Conservation (phyloP, 2,888 invertebrate species). For the Oligia latruncula region DNA sequence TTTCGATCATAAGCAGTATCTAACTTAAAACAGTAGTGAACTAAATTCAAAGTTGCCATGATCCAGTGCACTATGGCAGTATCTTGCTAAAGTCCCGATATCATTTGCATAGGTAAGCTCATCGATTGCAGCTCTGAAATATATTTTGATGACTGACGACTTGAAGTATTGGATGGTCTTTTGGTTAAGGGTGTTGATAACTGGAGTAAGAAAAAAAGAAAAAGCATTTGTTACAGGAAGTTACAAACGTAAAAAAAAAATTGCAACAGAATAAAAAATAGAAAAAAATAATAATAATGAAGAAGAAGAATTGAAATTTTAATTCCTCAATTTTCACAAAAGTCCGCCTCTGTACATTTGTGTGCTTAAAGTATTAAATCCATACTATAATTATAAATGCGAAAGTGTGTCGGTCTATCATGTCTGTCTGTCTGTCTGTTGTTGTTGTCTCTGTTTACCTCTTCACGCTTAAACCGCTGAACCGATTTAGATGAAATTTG, state of each 20-base stretch:
- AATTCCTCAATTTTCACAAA: too few species aligned
- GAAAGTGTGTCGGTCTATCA: too few species aligned
- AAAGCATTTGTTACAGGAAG: not conserved
- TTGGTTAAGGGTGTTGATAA: not conserved
- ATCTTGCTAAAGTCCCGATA: constrained; percentile 26
- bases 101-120: constrained; percentile 39
- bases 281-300: too few species aligned
- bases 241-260: not conserved
- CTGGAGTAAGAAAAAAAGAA: not conserved
- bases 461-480: too few species aligned
- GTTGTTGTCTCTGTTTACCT: too few species aligned
- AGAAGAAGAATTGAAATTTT: too few species aligned
- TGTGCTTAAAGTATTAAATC: too few species aligned
- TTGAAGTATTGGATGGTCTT: not conserved
- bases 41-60: constrained; percentile 36
- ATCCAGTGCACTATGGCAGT: constrained; percentile 28
- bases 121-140: not conserved
- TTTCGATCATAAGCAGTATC: not conserved
- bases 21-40: constrained; percentile 35
- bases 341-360: too few species aligned
- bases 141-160: not conserved
- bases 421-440: too few species aligned
- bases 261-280: not conserved
- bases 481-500: too few species aligned
- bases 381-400: too few species aligned